Percentiles rank a stretch among this genome's conserved stretches.
phyloP scores from a whole-genome alignment of 2,113 vertebrate species.

The Dicaeum eximium region DNA sequence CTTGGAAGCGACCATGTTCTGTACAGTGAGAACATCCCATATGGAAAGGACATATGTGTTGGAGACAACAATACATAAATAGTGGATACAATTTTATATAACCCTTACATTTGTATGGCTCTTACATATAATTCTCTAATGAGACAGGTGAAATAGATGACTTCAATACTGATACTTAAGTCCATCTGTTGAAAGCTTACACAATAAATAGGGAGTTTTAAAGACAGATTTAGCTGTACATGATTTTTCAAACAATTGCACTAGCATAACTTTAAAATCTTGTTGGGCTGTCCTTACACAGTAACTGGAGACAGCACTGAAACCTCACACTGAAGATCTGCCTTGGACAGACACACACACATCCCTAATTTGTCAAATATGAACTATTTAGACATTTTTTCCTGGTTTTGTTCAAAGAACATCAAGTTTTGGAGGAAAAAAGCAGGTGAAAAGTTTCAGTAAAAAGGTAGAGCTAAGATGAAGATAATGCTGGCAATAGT shows the following conservation, averaged over 20 bases:
- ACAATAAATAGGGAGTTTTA: neutral
- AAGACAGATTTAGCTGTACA: neutral
- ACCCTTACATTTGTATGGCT: neutral
- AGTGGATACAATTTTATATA: slow-evolving; percentile 31
- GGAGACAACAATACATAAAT: slow-evolving; percentile 43
- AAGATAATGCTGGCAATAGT: neutral
- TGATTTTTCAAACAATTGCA: neutral
- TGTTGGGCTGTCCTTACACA: neutral
- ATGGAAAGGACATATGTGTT: slow-evolving; percentile 59
- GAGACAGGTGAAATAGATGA: slow-evolving; percentile 16
- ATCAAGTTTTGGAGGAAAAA: neutral
- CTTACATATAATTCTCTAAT: neutral
- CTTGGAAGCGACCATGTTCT: slow-evolving; percentile 37
- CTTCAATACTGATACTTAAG: neutral
- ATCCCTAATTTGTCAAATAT: neutral
- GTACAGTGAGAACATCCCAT: slow-evolving; percentile 49
- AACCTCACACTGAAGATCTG: neutral
- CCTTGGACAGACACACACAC: neutral
- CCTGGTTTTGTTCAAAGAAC: neutral
- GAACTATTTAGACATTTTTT: neutral
- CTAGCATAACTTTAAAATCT: neutral
- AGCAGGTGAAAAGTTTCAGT: neutral
- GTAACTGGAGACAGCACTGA: neutral
- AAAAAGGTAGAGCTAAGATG: neutral
- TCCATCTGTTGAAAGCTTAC: neutral